Base-by-base conservation (phyloP, 2,888 invertebrate species). In the Charanyca ferruginea region DNA sequence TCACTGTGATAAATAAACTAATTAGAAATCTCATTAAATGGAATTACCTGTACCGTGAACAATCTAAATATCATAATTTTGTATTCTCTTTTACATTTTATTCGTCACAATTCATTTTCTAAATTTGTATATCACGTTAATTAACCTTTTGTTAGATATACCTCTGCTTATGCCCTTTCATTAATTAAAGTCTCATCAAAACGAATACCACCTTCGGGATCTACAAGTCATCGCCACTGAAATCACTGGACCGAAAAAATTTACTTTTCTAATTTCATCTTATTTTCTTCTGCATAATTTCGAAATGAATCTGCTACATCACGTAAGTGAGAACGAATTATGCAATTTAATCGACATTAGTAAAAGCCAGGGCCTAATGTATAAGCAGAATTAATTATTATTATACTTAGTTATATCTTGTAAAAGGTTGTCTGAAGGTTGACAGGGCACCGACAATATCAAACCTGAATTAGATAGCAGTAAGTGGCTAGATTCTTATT, bases 391-490 rank as follows among this genome's bases (percentile, higher is more conserved):
- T 63, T 68, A 71, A 73, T 72, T 67, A 58, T n/a, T 63, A 58
- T 54, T 41, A 54, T 49, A 44, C 11, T 18, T 54, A 61, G 42
- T 42, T 53, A 47, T 28, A 55, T 48, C 47, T n/a, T 51, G 20
- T 23, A 9, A n/a, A 66, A 80, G 84, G 81, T 79, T 77, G 80
- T 83, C 84, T 84, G 59, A 84, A 84, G 77, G 79, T 35, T 28
- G 25, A 18, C 32, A n/a, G 48, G 49, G 64, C 72, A 68, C 54
- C 66, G 64, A 53, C 48, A 51, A 38, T 65, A 52, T 64, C 18
- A 49, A 53, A 63, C 48, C 55, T 23, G 54, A 71, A 67, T 60
- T 70, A 66, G 52, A 54, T 69, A 0, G 18, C 13, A 9, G 44
- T 62, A 54, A 67, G 35, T 55, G 7, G 44, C 48, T 64, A 8